These are phyloP conservation scores for Theonella swinhoei DNA, from an alignment of 37 sponge, comb jelly and placozoan species.

Conservation along the genomic window DNA sequence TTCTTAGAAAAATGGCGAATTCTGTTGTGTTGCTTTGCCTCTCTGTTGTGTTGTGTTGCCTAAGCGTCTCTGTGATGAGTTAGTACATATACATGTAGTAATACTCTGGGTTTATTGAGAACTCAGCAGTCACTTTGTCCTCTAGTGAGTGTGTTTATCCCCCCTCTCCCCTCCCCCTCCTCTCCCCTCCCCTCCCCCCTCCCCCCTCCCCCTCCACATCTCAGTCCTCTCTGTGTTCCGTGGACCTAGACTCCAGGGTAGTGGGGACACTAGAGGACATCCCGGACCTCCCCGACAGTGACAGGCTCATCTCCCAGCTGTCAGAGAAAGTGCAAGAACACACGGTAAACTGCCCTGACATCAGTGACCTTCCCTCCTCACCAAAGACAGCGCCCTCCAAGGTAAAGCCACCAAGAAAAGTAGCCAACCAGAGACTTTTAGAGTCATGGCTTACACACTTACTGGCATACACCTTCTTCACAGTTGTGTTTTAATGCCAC, in stretches of 20 bases:
- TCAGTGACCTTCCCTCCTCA: slow-evolving; percentile 21
- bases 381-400: background rate
- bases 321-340: slow-evolving; percentile 23
- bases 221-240: slow-evolving; percentile 69
- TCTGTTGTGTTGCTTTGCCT: no score
- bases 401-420: background rate
- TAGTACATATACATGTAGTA: no score
- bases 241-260: slow-evolving; percentile 63
- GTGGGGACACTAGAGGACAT: slow-evolving; percentile 74
- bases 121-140: no score
- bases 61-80: no score
- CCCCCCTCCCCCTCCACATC: slow-evolving; percentile 1
- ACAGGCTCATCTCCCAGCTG: slow-evolving; percentile 38
- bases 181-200: slow-evolving; percentile 5
- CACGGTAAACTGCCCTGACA: slow-evolving; percentile 39
- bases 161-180: background rate
- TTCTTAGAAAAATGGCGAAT: no score
- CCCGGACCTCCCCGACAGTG: slow-evolving; percentile 62
- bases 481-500: no score
- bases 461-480: no score
- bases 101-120: no score
- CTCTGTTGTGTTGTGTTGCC: no score
- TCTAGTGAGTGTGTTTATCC: background rate
- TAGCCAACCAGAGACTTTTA: no score
- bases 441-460: no score